phyloP scores from a whole-genome alignment of 2,888 invertebrate species.

The Eupithecia exiguata region DNA sequence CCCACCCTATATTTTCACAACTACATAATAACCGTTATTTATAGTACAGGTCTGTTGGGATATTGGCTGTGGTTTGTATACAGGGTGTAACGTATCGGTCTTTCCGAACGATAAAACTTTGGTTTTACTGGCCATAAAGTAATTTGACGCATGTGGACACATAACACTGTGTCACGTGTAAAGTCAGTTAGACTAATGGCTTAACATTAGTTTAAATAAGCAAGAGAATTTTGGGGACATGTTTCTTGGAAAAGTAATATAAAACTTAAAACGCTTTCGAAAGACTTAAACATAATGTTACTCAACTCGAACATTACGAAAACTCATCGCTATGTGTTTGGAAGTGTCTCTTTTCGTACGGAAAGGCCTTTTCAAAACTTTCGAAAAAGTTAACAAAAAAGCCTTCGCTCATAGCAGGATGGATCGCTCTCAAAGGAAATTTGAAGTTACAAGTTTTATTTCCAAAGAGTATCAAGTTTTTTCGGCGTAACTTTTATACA shows the following conservation, averaged over 20 bases:
- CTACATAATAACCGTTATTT: conserved; percentile 30
- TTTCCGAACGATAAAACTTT: conserved; percentile 31
- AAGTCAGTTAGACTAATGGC: neutral
- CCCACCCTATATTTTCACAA: conserved; percentile 33
- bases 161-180: neutral
- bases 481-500: neutral
- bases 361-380: neutral
- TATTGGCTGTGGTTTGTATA: conserved; percentile 17
- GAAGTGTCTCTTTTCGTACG: neutral
- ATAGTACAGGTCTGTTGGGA: conserved; percentile 18
- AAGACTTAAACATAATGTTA: neutral
- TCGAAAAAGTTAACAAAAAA: neutral
- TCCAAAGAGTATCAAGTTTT: neutral
- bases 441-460: neutral
- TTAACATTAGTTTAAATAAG: too few species aligned
- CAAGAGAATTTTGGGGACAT: neutral
- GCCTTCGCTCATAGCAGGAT: neutral
- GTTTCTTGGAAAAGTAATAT: neutral
- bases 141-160: conserved; percentile 13
- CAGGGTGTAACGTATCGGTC: conserved; percentile 22
- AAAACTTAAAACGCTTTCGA: neutral
- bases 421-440: conserved; percentile 3
- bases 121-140: conserved; percentile 19
- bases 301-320: neutral
- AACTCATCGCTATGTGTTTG: neutral